These are phyloP conservation scores for Zapus hudsonius DNA, from an alignment of 2,113 vertebrate genomes.

Conservation along the genomic window DNA sequence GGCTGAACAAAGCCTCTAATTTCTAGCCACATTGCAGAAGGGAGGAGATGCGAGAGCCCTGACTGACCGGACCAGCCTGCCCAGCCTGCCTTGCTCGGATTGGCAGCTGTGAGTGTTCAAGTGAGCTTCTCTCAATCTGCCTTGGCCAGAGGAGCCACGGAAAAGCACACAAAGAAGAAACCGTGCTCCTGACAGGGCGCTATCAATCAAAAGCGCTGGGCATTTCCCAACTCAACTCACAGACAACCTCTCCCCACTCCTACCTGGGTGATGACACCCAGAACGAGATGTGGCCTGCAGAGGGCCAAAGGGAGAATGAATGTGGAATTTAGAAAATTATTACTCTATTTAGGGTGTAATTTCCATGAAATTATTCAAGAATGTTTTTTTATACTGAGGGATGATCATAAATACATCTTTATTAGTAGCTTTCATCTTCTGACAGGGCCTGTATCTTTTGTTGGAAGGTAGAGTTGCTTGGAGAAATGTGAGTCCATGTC, in stretches of 20 bases:
- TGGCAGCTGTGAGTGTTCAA: neutral
- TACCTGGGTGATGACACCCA: neutral
- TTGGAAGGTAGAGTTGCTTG: constrained; percentile 18
- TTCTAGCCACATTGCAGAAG: constrained; percentile 51
- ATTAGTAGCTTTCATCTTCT: constrained; percentile 42
- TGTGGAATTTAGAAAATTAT: constrained; percentile 26
- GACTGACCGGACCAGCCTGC: rapidly evolving
- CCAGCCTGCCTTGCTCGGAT: neutral
- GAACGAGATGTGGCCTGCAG: neutral
- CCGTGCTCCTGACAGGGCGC: neutral
- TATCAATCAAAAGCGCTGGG: neutral
- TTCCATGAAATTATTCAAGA: constrained; percentile 39
- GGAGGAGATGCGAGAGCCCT: neutral
- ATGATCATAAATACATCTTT: constrained; percentile 38
- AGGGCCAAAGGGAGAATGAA: constrained; percentile 22
- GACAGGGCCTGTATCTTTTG: constrained; percentile 42
- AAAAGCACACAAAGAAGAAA: neutral
- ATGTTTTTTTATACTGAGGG: constrained; percentile 30
- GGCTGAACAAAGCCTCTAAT: constrained; percentile 28
- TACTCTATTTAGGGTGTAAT: constrained; percentile 49
- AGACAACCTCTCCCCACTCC: too few species aligned
- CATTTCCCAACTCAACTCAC: neutral
- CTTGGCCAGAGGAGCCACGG: neutral
- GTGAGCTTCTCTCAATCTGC: neutral
- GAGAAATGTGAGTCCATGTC: neutral